These are phyloP conservation scores for Allacma fusca DNA, from an alignment of 2,888 invertebrate genomes.

Conservation along the genomic window DNA sequence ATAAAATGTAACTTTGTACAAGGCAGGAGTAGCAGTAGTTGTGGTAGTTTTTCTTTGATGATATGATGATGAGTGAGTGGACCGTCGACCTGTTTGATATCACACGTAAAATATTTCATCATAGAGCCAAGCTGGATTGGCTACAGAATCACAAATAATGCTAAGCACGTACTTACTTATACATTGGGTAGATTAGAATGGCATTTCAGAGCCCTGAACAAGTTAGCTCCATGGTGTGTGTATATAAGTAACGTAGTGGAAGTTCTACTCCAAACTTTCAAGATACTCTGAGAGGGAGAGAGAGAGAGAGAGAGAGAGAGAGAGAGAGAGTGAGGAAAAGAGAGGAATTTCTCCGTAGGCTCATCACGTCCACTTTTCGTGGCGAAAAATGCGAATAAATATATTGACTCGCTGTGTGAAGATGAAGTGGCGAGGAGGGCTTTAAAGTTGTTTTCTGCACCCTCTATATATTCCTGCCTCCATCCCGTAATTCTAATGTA, in stretches of 20 bases:
- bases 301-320: background rate
- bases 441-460: conserved; percentile 25
- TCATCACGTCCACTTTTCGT: conserved; percentile 51
- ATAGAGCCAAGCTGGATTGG: conserved; percentile 35
- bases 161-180: conserved; percentile 32
- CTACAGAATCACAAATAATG: conserved; percentile 10
- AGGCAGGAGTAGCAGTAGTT: background rate
- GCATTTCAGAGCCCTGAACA: conserved; percentile 18
- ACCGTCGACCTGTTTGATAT: conserved; percentile 41
- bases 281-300: too few species aligned
- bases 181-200: conserved; percentile 13
- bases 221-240: background rate
- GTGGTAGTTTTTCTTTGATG: conserved; percentile 18
- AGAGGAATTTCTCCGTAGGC: conserved; percentile 51
- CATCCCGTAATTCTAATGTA: background rate
- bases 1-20: background rate
- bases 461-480: background rate
- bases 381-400: conserved; percentile 47
- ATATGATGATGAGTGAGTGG: conserved; percentile 30
- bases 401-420: conserved; percentile 33
- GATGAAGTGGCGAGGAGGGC: conserved; percentile 13
- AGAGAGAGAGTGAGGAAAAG: background rate
- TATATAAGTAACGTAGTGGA: too few species aligned
- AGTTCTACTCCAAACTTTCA: too few species aligned
- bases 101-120: conserved; percentile 44